Base-by-base conservation (phyloP, 2,113 vertebrate species). In the Oceanodroma tethys region DNA sequence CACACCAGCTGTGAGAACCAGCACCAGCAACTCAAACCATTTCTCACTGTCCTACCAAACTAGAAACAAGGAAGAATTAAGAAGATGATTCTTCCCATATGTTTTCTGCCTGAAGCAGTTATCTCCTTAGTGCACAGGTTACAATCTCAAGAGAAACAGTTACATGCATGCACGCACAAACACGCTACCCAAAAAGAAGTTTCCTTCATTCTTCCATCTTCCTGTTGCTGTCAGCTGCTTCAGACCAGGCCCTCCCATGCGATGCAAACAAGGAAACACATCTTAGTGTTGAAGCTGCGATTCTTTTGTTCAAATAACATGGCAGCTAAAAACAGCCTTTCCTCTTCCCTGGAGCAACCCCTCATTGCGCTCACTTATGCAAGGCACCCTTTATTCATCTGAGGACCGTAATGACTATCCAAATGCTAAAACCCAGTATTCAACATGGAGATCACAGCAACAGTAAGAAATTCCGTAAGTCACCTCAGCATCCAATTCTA, bases 271-370 rank as follows among this genome's bases (percentile, higher is more conserved):
- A 87, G 95, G 92, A 96, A 97, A 95, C 62, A 36, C 32, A 66
- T 87, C 88, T 70, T 19, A 19, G 32, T 18, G 36, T 94, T 91
- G 91, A 65, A 74, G 86, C 70, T 42, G 59, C 11, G 10, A 79
- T 59, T 76, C 88, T 94, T 91, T 93, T 89, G 89, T 94, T 95
- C 56, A 90, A 94, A 59, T 91, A 92, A 95, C 65, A 75, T 36
- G 48, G 92, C 74, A 95, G 72, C 90, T 94, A 90, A 95, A 92
- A 96, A 58, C 78, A 87, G 80, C 63, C 47, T 65, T 96, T 95
- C 95, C 95, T 92, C 81, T 81, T 85, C 88, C 79, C 81, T 59
- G 67, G 38, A 96, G 86, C 79, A 91, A 91, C 87, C 78, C 74
- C 89, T 93, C 87, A 59, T 56, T 88, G 87, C 23, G 0, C 62